Conservation (phyloP, 2,888 invertebrate genomes). For the Gymnocheta viridis region DNA sequence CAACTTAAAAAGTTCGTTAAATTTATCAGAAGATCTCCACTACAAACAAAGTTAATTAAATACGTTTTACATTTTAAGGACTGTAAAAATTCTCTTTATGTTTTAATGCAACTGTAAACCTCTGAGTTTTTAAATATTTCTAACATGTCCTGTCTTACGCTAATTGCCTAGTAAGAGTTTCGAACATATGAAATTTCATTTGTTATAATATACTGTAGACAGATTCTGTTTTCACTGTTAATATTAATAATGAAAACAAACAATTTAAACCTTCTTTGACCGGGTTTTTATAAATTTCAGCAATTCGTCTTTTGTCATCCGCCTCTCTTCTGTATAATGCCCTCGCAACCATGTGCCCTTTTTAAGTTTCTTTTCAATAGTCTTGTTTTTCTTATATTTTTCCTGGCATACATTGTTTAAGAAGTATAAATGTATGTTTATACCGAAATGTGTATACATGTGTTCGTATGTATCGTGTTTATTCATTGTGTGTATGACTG, state of each 20-base stretch:
- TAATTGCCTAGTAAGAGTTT: too few relatives aligned
- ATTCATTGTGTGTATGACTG: constrained; percentile 27
- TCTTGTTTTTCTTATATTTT: constrained; percentile 2
- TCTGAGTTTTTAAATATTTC: too few relatives aligned
- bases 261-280: constrained; percentile 47
- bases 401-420: constrained; percentile 60
- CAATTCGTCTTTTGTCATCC: not conserved
- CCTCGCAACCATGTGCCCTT: constrained; percentile 17
- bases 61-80: too few relatives aligned
- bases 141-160: too few relatives aligned
- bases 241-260: not conserved
- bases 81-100: too few relatives aligned
- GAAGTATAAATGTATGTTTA: not conserved
- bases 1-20: too few relatives aligned
- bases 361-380: not conserved
- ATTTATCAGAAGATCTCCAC: too few relatives aligned
- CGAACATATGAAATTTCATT: too few relatives aligned
- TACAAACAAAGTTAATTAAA: too few relatives aligned
- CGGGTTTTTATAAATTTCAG: constrained; percentile 31
- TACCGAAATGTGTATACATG: not conserved
- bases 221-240: not conserved
- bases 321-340: not conserved
- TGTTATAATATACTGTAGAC: too few relatives aligned
- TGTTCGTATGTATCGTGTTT: constrained; percentile 4
- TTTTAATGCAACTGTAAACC: too few relatives aligned